A percentile compares a stretch with the other conserved stretches of the same genome.
phyloP scores from a whole-genome alignment of 2,113 vertebrate species.

The Pithys albifrons region DNA sequence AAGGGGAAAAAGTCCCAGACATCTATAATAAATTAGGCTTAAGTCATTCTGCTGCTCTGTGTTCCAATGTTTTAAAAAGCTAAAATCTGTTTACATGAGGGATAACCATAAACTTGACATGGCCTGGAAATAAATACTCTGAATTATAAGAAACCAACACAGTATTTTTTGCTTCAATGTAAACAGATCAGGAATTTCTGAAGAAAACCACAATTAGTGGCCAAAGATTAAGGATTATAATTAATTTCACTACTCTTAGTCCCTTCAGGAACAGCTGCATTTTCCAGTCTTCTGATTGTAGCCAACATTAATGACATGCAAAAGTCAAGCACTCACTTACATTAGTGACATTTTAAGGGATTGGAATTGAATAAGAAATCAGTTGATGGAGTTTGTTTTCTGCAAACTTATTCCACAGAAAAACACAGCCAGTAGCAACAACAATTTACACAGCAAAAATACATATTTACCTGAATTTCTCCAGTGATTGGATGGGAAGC shows the following conservation, averaged over 20 bases:
- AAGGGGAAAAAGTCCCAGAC: not conserved
- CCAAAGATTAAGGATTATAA: not conserved
- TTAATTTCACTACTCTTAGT: not conserved
- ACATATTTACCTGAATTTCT: conserved; percentile 90
- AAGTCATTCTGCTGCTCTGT: not conserved
- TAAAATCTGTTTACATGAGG: not conserved
- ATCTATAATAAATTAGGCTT: not conserved
- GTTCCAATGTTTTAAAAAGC: not conserved
- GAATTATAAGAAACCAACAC: not conserved
- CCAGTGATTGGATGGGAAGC: conserved; percentile 90
- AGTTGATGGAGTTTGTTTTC: not conserved
- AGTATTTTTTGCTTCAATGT: not conserved
- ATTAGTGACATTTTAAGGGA: not conserved
- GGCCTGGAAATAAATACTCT: not conserved
- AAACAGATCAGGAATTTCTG: not conserved
- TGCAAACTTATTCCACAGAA: not conserved
- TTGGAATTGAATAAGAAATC: not conserved
- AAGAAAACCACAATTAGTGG: not conserved
- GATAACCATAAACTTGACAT: not conserved
- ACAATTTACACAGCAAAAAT: not conserved
- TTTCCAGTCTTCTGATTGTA: not conserved
- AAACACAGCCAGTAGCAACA: not conserved
- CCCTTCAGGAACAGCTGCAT: not conserved
- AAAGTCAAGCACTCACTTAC: not conserved
- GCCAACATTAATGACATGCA: not conserved